Conservation (phyloP, 2,113 vertebrate species). For the Peromyscus californicus region DNA sequence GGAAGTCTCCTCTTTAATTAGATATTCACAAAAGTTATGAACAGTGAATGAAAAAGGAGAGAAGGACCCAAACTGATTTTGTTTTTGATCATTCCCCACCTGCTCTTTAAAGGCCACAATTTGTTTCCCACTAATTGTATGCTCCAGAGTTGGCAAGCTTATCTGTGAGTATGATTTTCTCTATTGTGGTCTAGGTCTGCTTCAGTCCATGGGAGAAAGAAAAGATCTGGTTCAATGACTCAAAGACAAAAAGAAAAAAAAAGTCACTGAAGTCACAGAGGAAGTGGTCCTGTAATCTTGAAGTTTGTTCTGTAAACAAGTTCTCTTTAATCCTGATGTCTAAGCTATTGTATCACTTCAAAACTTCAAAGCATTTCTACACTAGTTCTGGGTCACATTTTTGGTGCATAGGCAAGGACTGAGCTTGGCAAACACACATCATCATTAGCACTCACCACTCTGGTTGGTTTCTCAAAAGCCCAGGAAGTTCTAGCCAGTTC, state of each 20-base stretch:
- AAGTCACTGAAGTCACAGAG: conserved; percentile 70
- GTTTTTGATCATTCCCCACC: conserved; percentile 73
- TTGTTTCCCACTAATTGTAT: conserved; percentile 81
- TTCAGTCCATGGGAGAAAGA: conserved; percentile 68
- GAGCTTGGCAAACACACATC: conserved; percentile 60
- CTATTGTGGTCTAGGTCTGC: conserved; percentile 83
- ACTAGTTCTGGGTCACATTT: conserved; percentile 79
- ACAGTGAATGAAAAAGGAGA: conserved; percentile 76
- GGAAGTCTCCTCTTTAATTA: conserved; percentile 82
- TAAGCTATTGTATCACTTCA: conserved; percentile 79
- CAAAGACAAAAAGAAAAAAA: conserved; percentile 62
- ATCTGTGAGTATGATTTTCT: conserved; percentile 73
- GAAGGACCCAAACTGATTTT: conserved; percentile 66
- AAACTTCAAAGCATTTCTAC: conserved; percentile 81
- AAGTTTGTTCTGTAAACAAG: conserved; percentile 84
- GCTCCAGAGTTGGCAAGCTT: conserved; percentile 73
- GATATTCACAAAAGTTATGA: conserved; percentile 73
- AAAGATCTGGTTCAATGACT: conserved; percentile 79
- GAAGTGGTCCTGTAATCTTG: conserved; percentile 84
- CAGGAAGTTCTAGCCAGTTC: background rate
- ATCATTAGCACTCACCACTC: conserved; percentile 8
- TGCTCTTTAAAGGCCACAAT: conserved; percentile 79
- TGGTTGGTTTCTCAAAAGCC: conserved; percentile 11
- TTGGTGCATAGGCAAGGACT: conserved; percentile 76
- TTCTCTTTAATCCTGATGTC: conserved; percentile 86